These are phyloP conservation scores for Lutjanus erythropterus DNA, from an alignment of 2,113 vertebrate species.

Conservation along the genomic window DNA sequence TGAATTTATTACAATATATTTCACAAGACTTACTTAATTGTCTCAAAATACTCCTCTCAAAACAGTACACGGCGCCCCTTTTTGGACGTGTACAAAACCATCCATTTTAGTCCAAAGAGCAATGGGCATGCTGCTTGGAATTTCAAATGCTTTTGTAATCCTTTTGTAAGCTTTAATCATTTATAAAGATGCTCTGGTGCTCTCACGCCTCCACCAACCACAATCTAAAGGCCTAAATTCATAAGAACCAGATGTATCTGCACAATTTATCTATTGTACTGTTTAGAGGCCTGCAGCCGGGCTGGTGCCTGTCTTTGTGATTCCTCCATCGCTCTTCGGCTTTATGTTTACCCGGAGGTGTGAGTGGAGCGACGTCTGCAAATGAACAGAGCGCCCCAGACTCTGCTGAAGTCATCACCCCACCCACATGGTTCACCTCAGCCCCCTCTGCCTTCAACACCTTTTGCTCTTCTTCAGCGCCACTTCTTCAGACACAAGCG, in stretches of 20 bases:
- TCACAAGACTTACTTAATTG: not conserved
- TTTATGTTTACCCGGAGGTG: conserved; percentile 59
- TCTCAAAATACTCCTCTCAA: not conserved
- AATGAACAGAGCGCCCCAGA: conserved; percentile 18
- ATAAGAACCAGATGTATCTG: conserved; percentile 81
- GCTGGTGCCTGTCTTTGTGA: conserved; percentile 41
- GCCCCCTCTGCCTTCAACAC: conserved; percentile 50
- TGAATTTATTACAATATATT: not conserved
- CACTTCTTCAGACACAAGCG: conserved; percentile 53
- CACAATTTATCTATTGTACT: conserved; percentile 81
- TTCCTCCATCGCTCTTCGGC: conserved; percentile 42
- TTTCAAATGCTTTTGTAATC: conserved; percentile 65
- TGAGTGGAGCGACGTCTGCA: conserved; percentile 18
- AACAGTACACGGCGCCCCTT: not conserved
- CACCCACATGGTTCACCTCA: conserved; percentile 49
- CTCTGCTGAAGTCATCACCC: conserved; percentile 56
- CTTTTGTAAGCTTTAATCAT: conserved; percentile 60
- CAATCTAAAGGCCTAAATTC: conserved; percentile 64
- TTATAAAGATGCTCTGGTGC: conserved; percentile 57
- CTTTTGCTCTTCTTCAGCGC: conserved; percentile 60
- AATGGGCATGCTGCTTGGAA: conserved; percentile 23
- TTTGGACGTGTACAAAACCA: not conserved
- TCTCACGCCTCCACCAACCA: conserved; percentile 61
- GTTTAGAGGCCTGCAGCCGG: conserved; percentile 52
- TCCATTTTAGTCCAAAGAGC: too few relatives aligned